Conservation (phyloP, 2,797 vertebrate species). For the Periparus ater region DNA sequence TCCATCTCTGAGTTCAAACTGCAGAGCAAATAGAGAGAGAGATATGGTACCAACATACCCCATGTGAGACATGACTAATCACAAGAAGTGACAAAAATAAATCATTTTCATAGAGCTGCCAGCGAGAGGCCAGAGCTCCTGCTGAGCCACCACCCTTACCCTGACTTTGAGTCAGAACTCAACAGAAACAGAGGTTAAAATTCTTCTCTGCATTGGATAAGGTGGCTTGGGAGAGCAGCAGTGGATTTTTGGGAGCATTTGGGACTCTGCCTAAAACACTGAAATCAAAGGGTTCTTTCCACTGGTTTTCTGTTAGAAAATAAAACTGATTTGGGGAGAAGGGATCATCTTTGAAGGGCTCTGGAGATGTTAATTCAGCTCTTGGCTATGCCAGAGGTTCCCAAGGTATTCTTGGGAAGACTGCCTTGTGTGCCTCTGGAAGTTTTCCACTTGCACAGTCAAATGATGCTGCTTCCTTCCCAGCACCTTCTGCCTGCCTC, state of each 20-base stretch:
- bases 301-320: background rate
- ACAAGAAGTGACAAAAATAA: background rate
- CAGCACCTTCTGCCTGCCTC: background rate
- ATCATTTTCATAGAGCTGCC: background rate
- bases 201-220: background rate
- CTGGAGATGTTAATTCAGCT: background rate
- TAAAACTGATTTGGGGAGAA: background rate
- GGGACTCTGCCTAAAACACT: background rate
- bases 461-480: background rate
- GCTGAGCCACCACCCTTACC: background rate
- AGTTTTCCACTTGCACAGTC: background rate
- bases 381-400: conserved; percentile 11
- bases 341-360: background rate
- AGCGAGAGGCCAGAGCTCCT: background rate
- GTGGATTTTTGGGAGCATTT: background rate
- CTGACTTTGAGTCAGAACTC: background rate
- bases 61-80: background rate
- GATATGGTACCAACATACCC: background rate
- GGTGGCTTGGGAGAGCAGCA: background rate
- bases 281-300: background rate
- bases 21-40: background rate
- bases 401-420: background rate
- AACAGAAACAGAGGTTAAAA: background rate
- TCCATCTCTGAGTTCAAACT: background rate
- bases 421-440: background rate